Conservation (phyloP, 2,797 vertebrate species). For the Odontamblyopus lacepedii region DNA sequence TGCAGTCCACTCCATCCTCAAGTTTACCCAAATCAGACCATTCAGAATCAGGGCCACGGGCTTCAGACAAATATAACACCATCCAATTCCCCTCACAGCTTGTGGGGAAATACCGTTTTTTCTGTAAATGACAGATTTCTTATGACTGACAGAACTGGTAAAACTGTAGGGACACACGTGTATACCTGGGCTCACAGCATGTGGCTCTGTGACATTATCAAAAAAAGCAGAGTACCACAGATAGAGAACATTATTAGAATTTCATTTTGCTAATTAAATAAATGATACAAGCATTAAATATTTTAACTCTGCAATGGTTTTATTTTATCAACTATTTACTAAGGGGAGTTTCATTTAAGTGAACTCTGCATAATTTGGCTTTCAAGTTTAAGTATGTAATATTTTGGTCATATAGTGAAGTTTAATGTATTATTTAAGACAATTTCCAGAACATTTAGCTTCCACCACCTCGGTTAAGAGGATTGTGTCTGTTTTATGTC, state of each 20-base stretch:
- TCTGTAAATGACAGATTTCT: slow-evolving; percentile 6
- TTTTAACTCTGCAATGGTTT: neutral
- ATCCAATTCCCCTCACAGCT: slow-evolving; percentile 25
- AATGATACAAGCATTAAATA: too few species aligned
- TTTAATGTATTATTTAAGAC: too few species aligned
- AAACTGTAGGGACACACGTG: neutral
- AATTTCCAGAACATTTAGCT: too few species aligned
- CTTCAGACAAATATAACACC: slow-evolving; percentile 28
- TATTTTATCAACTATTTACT: neutral
- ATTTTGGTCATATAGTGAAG: too few species aligned
- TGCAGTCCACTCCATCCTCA: neutral
- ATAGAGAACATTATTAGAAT: too few species aligned
- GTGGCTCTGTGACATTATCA: too few species aligned
- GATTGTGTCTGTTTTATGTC: neutral
- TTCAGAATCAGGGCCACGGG: slow-evolving; percentile 24
- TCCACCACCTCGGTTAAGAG: neutral
- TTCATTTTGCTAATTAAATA: too few species aligned
- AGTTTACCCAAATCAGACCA: slow-evolving; percentile 38
- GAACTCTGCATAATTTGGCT: too few species aligned
- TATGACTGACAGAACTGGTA: slow-evolving; percentile 8
- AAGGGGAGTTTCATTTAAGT: too few species aligned
- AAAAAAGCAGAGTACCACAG: too few species aligned
- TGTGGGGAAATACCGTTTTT: slow-evolving; percentile 26
- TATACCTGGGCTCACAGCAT: too few species aligned
- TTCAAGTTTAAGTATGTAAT: too few species aligned